Percentiles rank a stretch among this genome's conserved stretches.
phyloP scores from a whole-genome alignment of 2,797 vertebrate genomes.

The Gallirallus australis region DNA sequence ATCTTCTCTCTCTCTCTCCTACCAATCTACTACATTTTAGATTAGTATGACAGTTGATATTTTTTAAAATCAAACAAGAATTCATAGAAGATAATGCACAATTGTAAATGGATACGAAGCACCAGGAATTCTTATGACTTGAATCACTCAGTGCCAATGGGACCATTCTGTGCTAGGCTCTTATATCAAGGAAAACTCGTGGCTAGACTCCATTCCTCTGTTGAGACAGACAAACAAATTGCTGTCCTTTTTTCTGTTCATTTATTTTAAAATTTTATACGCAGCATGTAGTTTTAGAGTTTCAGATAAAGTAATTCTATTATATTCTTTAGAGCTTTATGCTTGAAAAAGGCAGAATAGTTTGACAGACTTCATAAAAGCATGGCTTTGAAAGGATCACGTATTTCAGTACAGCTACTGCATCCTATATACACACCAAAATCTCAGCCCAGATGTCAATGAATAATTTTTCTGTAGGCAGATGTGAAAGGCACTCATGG shows the following conservation, averaged over 20 bases:
- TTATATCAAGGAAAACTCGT: not conserved
- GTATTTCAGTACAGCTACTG: not conserved
- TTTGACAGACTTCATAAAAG: slow-evolving; percentile 24
- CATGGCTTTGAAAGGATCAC: not conserved
- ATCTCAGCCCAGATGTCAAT: not conserved
- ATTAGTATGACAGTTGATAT: not conserved
- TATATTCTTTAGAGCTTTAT: not conserved
- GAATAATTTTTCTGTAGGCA: not conserved
- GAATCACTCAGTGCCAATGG: not conserved
- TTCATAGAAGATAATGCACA: not conserved
- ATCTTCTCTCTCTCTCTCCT: not conserved
- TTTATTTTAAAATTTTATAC: slow-evolving; percentile 8
- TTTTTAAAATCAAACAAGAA: not conserved
- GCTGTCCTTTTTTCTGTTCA: not conserved
- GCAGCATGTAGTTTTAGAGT: not conserved
- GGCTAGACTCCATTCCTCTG: not conserved
- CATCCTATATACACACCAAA: not conserved
- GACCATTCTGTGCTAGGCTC: not conserved
- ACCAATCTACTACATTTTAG: not conserved
- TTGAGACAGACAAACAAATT: not conserved
- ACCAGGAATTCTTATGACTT: not conserved
- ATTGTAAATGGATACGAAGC: not conserved
- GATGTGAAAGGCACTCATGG: not conserved
- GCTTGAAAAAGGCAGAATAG: not conserved
- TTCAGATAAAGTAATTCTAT: not conserved